Conservation (phyloP, 2,797 vertebrate genomes). For the Neoniphon sammara region DNA sequence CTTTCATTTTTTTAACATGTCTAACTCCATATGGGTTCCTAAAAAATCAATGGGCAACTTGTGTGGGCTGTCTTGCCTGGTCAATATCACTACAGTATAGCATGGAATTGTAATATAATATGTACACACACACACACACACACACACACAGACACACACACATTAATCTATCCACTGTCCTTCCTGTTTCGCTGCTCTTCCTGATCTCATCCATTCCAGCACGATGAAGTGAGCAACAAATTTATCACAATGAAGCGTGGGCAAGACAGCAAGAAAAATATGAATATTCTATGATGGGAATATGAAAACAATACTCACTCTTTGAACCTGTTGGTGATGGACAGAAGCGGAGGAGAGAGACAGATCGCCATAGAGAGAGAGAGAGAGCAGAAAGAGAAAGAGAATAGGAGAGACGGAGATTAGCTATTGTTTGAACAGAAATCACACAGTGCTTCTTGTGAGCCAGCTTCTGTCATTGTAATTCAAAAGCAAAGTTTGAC, state of each 20-base stretch:
- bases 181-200: conserved; percentile 36
- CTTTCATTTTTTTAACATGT: too few relatives aligned
- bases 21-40: too few relatives aligned
- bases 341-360: conserved; percentile 45
- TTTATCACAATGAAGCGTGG: conserved; percentile 61
- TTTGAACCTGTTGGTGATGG: conserved; percentile 91
- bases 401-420: conserved; percentile 52
- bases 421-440: conserved; percentile 57
- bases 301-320: conserved; percentile 90
- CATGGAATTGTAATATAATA: too few relatives aligned
- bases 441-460: conserved; percentile 55
- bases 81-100: too few relatives aligned
- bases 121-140: too few relatives aligned
- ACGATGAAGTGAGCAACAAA: conserved; percentile 52
- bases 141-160: conserved; percentile 5
- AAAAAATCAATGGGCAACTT: too few relatives aligned
- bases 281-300: conserved; percentile 55
- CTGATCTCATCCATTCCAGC: conserved; percentile 47
- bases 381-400: conserved; percentile 23
- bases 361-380: conserved; percentile 1
- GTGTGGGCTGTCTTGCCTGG: too few relatives aligned
- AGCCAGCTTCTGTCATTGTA: conserved; percentile 46
- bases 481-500: conserved; percentile 49
- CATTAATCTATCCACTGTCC: conserved; percentile 48
- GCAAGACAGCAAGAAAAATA: conserved; percentile 29